Percentiles rank a stretch among this genome's conserved stretches.
Conservation (phyloP, 1,140 invertebrate genomes). For the Drosophila baimaii region DNA sequence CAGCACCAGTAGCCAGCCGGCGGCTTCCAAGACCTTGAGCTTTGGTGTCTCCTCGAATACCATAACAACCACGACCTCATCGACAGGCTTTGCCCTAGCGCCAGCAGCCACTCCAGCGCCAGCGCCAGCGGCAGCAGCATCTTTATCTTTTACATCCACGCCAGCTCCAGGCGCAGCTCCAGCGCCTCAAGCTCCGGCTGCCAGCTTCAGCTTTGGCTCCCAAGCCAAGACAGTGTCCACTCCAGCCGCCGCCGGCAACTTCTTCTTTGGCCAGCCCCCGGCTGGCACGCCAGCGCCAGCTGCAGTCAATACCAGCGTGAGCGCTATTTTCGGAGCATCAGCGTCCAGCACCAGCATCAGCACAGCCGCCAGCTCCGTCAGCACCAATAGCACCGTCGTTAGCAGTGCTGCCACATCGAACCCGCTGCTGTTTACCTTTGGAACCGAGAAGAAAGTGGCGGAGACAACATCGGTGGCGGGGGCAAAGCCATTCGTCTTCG, state of each 20-base stretch:
- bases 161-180: background rate
- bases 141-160: background rate
- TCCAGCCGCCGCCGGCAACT: slow-evolving; percentile 1
- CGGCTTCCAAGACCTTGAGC: background rate
- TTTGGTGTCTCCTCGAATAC: slow-evolving; percentile 16
- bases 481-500: slow-evolving; percentile 11
- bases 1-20: slow-evolving; percentile 38
- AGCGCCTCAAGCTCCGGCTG: background rate
- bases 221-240: background rate
- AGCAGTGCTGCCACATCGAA: slow-evolving; percentile 4
- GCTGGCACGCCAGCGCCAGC: background rate
- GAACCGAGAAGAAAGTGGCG: slow-evolving; percentile 3
- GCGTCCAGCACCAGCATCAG: slow-evolving; percentile 12
- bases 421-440: slow-evolving; percentile 9
- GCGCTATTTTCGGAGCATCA: slow-evolving; percentile 40
- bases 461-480: slow-evolving; percentile 4
- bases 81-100: slow-evolving; percentile 19
- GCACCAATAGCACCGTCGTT: background rate
- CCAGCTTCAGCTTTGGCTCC: slow-evolving; percentile 30
- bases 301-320: background rate
- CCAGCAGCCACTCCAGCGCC: slow-evolving; percentile 17
- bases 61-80: slow-evolving; percentile 21
- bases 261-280: slow-evolving; percentile 44
- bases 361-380: background rate
- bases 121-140: background rate